Evolutionary conservation across 2,113 vertebrate genomes (phyloP).

Genomic region (Amphiprion percula): DNA sequence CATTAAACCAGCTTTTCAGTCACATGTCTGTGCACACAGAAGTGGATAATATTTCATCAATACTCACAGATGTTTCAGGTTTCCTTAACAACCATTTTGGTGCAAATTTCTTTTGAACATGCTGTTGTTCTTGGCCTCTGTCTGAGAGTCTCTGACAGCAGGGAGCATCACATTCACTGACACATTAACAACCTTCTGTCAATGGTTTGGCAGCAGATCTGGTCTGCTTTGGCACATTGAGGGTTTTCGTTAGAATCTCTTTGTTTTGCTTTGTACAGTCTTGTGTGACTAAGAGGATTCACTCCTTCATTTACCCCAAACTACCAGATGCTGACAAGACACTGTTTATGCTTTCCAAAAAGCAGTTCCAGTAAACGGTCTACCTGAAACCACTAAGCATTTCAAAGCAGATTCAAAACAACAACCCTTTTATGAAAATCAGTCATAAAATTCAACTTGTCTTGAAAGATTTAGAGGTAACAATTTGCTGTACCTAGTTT

Average conservation of each 20-base stretch:
- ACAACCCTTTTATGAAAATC: background rate
- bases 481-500: too few species aligned
- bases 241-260: background rate
- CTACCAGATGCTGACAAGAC: background rate
- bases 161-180: background rate
- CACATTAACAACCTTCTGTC: background rate
- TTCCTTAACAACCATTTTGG: background rate
- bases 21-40: background rate
- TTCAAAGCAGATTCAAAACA: background rate
- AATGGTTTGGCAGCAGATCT: background rate
- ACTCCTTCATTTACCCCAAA: conserved; percentile 8
- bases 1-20: background rate
- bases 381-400: background rate
- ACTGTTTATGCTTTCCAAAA: background rate
- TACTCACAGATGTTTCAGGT: conserved; percentile 11
- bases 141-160: background rate
- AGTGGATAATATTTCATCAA: background rate
- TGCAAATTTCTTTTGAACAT: background rate
- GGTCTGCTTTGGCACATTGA: background rate
- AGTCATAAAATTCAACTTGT: background rate
- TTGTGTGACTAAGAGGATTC: background rate
- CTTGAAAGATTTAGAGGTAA: too few species aligned
- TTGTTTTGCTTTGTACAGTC: background rate
- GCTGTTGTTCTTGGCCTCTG: background rate
- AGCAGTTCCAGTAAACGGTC: too few species aligned